Evolutionary conservation across 1,140 invertebrate species (phyloP).

Genomic region (Belonocnema kinseyi): DNA sequence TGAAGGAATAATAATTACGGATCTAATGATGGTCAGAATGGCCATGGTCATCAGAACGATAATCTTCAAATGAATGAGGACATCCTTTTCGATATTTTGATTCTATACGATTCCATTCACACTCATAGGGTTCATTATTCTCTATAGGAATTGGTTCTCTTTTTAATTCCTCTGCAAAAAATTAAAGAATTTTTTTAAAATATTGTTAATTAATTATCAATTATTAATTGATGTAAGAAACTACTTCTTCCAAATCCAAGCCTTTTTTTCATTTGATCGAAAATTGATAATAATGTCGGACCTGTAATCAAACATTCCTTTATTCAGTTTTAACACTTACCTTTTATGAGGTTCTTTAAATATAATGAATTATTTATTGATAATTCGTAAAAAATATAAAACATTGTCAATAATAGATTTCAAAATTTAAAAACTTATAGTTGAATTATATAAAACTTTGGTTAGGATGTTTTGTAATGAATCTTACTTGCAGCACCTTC

Average conservation of each 20-base stretch:
- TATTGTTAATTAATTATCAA: neutral
- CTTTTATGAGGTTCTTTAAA: too few species aligned
- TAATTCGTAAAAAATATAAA: neutral
- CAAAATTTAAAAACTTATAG: neutral
- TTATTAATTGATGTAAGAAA: conserved; percentile 12
- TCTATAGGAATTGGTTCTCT: conserved; percentile 8
- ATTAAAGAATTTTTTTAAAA: neutral
- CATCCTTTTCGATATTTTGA: neutral
- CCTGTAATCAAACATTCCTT: neutral
- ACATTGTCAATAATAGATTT: too few species aligned
- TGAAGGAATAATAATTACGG: neutral
- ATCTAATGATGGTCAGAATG: neutral
- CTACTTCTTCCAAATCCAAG: neutral
- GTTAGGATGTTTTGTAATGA: neutral
- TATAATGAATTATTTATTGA: too few species aligned
- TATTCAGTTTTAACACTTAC: too few species aligned
- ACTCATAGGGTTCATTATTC: neutral
- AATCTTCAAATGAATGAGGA: neutral
- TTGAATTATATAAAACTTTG: neutral
- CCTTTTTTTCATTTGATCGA: conserved; percentile 8
- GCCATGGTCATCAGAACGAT: neutral
- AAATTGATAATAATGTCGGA: neutral
- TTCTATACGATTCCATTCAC: neutral
- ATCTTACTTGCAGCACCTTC: neutral
- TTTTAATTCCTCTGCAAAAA: neutral